These are phyloP conservation scores for Toxotes chatareus DNA, from an alignment of 2,113 vertebrate species.

Conservation along the genomic window DNA sequence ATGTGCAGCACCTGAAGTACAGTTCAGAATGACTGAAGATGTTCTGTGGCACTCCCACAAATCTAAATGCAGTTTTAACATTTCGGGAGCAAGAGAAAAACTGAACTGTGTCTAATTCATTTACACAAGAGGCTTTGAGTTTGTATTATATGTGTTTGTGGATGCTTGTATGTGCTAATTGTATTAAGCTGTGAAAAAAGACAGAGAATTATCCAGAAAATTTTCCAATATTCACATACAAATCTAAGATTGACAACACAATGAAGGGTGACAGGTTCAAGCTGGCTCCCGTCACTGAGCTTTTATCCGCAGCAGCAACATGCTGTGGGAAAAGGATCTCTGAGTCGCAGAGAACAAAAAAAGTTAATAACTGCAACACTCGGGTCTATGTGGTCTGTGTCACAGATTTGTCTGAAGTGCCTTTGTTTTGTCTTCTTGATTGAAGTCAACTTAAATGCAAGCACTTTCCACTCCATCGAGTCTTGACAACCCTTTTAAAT, in stretches of 20 bases:
- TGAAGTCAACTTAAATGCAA: slow-evolving; percentile 75
- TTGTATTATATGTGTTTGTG: not conserved
- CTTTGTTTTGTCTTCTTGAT: slow-evolving; percentile 76
- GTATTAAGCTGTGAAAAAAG: slow-evolving; percentile 55
- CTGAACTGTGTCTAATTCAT: not conserved
- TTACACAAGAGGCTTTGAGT: not conserved
- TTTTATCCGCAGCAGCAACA: slow-evolving; percentile 76
- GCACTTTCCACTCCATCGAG: slow-evolving; percentile 73
- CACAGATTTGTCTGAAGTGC: slow-evolving; percentile 80
- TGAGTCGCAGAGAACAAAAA: slow-evolving; percentile 84
- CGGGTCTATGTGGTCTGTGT: slow-evolving; percentile 78
- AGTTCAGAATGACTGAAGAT: not conserved
- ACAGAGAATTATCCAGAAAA: slow-evolving; percentile 66
- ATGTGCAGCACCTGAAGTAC: not conserved
- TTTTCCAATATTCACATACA: slow-evolving; percentile 76
- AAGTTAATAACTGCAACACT: slow-evolving; percentile 82
- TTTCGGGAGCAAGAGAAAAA: not conserved
- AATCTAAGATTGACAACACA: slow-evolving; percentile 78
- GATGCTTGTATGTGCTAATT: slow-evolving; percentile 23
- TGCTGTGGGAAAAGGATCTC: slow-evolving; percentile 87
- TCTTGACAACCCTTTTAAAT: slow-evolving; percentile 75
- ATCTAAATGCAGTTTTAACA: not conserved
- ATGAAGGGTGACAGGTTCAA: slow-evolving; percentile 82
- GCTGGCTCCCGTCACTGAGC: slow-evolving; percentile 74
- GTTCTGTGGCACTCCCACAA: not conserved